A percentile compares a stretch with the other conserved stretches of the same genome.
These are phyloP conservation scores for Lamellibrachia columna DNA, from an alignment of 2,888 invertebrate genomes.

Conservation along the genomic window DNA sequence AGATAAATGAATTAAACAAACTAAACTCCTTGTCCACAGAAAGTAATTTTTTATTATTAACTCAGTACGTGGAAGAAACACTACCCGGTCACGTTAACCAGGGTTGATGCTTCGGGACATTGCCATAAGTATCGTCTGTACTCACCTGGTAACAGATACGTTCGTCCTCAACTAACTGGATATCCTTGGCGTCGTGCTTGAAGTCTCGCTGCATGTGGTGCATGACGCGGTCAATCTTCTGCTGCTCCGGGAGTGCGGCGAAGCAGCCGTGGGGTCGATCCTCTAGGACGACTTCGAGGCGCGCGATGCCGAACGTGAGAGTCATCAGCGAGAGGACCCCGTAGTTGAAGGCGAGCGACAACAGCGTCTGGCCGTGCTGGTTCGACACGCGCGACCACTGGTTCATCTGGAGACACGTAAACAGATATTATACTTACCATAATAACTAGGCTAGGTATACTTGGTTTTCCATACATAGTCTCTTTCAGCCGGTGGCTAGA, in stretches of 20 bases:
- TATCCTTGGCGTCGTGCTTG: conserved; percentile 31
- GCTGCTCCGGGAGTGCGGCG: conserved; percentile 40
- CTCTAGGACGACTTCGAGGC: conserved; percentile 45
- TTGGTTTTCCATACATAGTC: too few relatives aligned
- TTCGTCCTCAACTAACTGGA: conserved; percentile 35
- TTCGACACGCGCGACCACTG: conserved; percentile 49
- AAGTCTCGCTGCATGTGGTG: conserved; percentile 43
- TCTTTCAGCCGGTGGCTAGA: too few relatives aligned
- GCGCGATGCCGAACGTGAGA: conserved; percentile 55
- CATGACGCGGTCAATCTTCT: conserved; percentile 35
- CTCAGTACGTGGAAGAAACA: neutral
- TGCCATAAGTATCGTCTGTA: neutral
- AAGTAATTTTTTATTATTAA: conserved; percentile 8
- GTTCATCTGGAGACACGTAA: neutral
- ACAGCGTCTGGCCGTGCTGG: conserved; percentile 59
- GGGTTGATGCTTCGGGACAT: neutral
- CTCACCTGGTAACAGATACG: conserved; percentile 55
- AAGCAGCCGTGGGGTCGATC: conserved; percentile 59
- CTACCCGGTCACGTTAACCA: neutral
- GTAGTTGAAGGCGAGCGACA: conserved; percentile 63
- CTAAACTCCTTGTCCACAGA: neutral
- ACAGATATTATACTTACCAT: too few relatives aligned
- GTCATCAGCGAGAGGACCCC: conserved; percentile 61
- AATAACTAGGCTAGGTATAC: too few relatives aligned
- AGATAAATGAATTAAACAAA: neutral